Conservation (phyloP, 2,888 invertebrate species). For the Drosophila ezoana region DNA sequence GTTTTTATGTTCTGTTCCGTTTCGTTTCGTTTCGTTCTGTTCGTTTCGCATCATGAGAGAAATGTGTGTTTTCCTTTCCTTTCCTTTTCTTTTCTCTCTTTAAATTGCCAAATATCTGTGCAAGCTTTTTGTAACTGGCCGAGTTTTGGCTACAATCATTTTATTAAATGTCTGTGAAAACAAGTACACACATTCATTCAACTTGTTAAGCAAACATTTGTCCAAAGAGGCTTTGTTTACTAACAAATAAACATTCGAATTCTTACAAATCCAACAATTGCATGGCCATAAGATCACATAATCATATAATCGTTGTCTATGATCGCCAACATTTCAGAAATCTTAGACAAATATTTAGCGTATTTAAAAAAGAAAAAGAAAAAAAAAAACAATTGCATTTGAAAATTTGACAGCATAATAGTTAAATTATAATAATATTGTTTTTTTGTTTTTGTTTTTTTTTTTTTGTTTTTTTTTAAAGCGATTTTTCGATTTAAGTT, state of each 20-base stretch:
- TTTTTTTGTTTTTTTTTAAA: slow-evolving; percentile 10
- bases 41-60: slow-evolving; percentile 24
- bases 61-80: slow-evolving; percentile 1
- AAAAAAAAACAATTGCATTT: background rate
- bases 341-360: slow-evolving; percentile 49
- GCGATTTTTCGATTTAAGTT: slow-evolving; percentile 32
- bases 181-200: no score
- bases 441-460: slow-evolving; percentile 14
- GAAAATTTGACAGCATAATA: slow-evolving; percentile 11
- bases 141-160: background rate
- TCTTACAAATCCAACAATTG: background rate
- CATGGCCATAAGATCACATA: background rate
- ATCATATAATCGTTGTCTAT: background rate
- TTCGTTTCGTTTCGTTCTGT: slow-evolving; percentile 28
- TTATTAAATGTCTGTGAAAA: slow-evolving; percentile 1
- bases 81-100: background rate
- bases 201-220: background rate
- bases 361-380: slow-evolving; percentile 8
- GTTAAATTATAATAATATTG: slow-evolving; percentile 19
- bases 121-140: slow-evolving; percentile 7
- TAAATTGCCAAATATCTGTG: slow-evolving; percentile 39
- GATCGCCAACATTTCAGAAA: slow-evolving; percentile 7
- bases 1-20: slow-evolving; percentile 35
- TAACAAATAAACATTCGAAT: no score
- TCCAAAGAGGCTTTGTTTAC: background rate